These are phyloP conservation scores for Smutsia temminckii DNA, from an alignment of 2,797 vertebrate genomes.

Conservation along the genomic window DNA sequence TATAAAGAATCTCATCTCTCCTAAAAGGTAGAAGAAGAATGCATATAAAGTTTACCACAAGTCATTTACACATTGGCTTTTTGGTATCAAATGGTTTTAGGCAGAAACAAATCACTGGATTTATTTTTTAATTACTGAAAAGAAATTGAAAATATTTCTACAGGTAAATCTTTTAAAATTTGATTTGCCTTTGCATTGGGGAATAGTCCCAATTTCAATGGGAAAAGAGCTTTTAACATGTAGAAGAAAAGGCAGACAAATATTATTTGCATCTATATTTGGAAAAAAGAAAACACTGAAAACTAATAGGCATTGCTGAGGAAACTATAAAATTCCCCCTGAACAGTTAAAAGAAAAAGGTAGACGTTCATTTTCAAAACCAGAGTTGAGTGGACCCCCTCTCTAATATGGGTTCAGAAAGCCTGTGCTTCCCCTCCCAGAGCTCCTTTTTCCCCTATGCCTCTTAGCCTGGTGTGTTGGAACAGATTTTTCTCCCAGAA, in stretches of 20 bases:
- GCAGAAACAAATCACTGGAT: background rate
- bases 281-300: background rate
- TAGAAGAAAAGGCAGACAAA: background rate
- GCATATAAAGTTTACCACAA: background rate
- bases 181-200: background rate
- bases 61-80: background rate
- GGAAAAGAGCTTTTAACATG: constrained; percentile 6
- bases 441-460: background rate
- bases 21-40: constrained; percentile 1
- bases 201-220: background rate
- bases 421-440: background rate
- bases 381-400: background rate
- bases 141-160: constrained; percentile 10
- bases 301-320: background rate
- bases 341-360: background rate
- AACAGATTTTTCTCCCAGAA: background rate
- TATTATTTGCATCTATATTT: constrained; percentile 1
- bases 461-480: background rate
- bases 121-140: background rate
- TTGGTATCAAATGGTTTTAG: background rate
- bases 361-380: background rate
- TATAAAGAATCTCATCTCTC: background rate
- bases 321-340: background rate
- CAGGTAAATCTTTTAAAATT: background rate
- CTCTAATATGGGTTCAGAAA: background rate